Evolutionary conservation across 92 coral and sea anemone genomes (phyloP).

Genomic region (Metridium senile): DNA sequence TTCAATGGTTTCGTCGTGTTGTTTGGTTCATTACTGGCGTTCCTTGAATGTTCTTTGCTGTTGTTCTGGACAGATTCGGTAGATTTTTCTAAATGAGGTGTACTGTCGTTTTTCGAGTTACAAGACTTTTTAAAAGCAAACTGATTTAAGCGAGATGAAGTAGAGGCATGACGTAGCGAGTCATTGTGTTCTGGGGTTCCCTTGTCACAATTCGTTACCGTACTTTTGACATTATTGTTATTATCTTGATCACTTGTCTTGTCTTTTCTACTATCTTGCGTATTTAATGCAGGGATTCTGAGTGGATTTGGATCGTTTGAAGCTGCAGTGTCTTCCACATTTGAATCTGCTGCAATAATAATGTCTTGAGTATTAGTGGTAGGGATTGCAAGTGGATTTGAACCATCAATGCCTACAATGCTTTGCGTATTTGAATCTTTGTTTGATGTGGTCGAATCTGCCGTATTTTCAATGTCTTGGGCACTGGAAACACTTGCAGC

Average conservation of each 20-base stretch:
- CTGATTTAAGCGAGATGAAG: slow-evolving; percentile 1
- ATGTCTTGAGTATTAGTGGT: not conserved
- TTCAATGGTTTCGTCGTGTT: not conserved
- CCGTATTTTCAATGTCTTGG: not conserved
- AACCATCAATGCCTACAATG: not conserved
- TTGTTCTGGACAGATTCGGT: not conserved
- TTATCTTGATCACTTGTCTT: not conserved
- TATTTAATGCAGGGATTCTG: not conserved
- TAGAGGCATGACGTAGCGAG: not conserved
- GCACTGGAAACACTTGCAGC: not conserved
- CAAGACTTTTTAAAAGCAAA: slow-evolving; percentile 9
- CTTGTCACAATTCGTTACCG: not conserved
- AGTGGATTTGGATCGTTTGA: not conserved
- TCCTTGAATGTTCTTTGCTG: not conserved
- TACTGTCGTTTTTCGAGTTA: not conserved
- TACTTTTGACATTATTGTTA: too few species aligned
- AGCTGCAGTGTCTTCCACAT: not conserved
- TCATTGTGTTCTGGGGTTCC: not conserved
- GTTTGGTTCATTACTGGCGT: not conserved
- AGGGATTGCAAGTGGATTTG: not conserved
- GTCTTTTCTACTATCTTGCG: not conserved
- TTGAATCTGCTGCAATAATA: not conserved
- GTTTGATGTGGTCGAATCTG: not conserved
- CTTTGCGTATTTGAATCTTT: not conserved
- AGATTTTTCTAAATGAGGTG: not conserved